These are phyloP conservation scores for Channa striata DNA, from an alignment of 2,797 vertebrate genomes.

Conservation along the genomic window DNA sequence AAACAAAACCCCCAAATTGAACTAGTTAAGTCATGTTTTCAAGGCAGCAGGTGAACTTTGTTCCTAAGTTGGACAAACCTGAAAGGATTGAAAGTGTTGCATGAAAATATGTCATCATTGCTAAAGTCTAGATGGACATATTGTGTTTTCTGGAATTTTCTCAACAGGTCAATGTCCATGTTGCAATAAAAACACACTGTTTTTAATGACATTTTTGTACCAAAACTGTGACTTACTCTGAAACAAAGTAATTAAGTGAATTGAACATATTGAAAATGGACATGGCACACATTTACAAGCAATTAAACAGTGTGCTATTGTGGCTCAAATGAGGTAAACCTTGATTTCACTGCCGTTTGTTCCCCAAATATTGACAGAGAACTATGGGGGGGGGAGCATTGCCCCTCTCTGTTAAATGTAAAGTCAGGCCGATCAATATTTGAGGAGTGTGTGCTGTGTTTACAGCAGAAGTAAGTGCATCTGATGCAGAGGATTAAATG, in stretches of 20 bases:
- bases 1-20: too few relatives aligned
- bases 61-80: too few relatives aligned
- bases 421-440: constrained; percentile 63
- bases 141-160: too few relatives aligned
- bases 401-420: constrained; percentile 55
- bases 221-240: not conserved
- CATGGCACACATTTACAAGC: not conserved
- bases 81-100: too few relatives aligned
- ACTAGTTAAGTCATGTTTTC: too few relatives aligned
- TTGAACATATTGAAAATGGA: not conserved
- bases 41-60: too few relatives aligned
- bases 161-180: too few relatives aligned
- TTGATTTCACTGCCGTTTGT: constrained; percentile 39
- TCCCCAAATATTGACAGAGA: constrained; percentile 61
- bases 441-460: constrained; percentile 22
- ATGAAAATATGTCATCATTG: too few relatives aligned
- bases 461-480: not conserved
- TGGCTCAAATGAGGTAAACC: constrained; percentile 21
- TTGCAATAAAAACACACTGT: too few relatives aligned
- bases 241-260: not conserved
- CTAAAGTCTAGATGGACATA: too few relatives aligned
- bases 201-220: not conserved
- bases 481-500: constrained; percentile 11
- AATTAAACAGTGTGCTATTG: not conserved
- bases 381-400: constrained; percentile 48